Evolutionary conservation across 2,797 vertebrate genomes (phyloP).

Genomic region (Melanotaenia nigrans): DNA sequence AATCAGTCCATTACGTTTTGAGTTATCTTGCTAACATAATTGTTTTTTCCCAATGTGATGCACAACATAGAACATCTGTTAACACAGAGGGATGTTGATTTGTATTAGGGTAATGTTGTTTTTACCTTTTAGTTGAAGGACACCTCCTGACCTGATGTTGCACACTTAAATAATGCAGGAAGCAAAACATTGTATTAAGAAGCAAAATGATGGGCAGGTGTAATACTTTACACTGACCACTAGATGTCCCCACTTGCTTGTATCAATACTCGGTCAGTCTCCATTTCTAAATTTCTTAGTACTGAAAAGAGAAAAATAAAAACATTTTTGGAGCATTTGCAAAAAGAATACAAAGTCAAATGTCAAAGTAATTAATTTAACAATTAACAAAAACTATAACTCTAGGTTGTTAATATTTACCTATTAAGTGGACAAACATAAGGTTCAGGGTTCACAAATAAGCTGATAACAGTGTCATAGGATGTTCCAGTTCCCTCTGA

Average conservation of each 20-base stretch:
- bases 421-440: background rate
- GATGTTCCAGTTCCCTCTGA: constrained; percentile 41
- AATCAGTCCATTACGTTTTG: too few relatives aligned
- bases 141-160: background rate
- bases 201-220: constrained; percentile 5
- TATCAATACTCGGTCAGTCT: background rate
- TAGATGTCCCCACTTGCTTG: constrained; percentile 34
- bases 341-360: background rate
- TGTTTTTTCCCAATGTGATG: background rate
- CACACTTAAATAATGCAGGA: background rate
- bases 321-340: background rate
- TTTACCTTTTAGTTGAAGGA: background rate
- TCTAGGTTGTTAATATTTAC: constrained; percentile 1
- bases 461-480: background rate
- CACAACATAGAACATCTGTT: background rate
- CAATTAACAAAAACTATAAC: background rate
- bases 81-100: background rate
- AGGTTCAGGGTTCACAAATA: background rate
- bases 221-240: constrained; percentile 21
- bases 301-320: background rate
- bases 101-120: background rate
- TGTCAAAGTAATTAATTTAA: background rate
- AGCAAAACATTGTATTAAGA: background rate
- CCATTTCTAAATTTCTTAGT: background rate
- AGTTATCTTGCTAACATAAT: too few relatives aligned